Evolutionary conservation across 2,797 vertebrate genomes (phyloP), one percentile per base, ranked within the genome.

Genomic region (Yasuhikotakia modesta): DNA sequence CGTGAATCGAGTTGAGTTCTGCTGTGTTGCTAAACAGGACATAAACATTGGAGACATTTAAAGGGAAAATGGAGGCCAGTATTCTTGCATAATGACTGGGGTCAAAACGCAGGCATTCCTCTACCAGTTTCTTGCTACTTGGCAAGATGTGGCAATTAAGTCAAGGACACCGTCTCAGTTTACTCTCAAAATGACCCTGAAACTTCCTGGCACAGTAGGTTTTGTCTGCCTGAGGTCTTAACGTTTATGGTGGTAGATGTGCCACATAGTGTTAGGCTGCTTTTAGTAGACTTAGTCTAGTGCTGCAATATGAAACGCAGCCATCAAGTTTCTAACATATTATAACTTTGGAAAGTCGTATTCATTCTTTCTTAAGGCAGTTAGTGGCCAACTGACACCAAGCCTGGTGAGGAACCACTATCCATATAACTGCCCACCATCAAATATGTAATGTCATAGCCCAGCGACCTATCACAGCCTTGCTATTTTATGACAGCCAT

Each of bases 1-100:
- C 53, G 32, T 32, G 32, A 32, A 5, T 32, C 5, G 32, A 22
- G 22, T 55, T 55, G 50, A 65, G 50, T 66, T 66, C 72, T 68
- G 58, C 78, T 76, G 60, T 57, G 53, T 86, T 87, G 83, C 85
- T 83, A 86, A 87, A 66, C 48, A 75, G 55, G 67, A 50, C 76
- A 30, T 45, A 57, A 22, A 57, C 48, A 14, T 21, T 66, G 27
- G 21, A 75, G 55, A 66, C 48, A 27, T 75, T 66, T 66, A 45
- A 64, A 67, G 50, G 19, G 63, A 32, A 67, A 57, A 75, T 19
- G 16, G 35, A 57, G 52, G 35, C 12, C 12, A 58, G 4, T 14
- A 13, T 46, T 66, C 73, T 55, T 76, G 52, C 64, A 46, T 76
- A 76, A 76, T 76, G 50, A 75, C 35, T 66, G 22, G 12, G 3